A percentile compares a stretch with the other conserved stretches of the same genome.
Conservation (phyloP, 2,797 vertebrate genomes). For the Amniataba percoides region DNA sequence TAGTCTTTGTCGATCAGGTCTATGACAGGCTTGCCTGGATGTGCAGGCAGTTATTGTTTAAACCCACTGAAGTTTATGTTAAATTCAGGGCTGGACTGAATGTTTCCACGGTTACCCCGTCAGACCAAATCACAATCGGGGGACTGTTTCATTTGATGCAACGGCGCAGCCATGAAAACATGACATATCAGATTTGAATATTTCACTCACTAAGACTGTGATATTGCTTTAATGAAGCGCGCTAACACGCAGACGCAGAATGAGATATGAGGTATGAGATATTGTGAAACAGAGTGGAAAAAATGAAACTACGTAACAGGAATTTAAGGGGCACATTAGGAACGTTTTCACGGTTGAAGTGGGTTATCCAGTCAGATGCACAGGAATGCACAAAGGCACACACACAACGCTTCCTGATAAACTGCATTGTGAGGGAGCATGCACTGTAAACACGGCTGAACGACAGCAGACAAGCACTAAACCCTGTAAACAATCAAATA, state of each 20-base stretch:
- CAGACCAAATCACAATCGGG: constrained; percentile 29
- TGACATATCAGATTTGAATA: constrained; percentile 31
- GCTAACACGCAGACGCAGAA: constrained; percentile 33
- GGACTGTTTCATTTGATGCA: constrained; percentile 31
- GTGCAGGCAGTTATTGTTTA: constrained; percentile 8
- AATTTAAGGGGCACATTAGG: constrained; percentile 20
- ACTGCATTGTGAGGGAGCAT: constrained; percentile 30
- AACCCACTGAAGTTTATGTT: constrained; percentile 16
- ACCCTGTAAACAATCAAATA: constrained; percentile 68
- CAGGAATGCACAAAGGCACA: constrained; percentile 12
- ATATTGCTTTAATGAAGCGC: constrained; percentile 42
- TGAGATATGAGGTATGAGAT: constrained; percentile 6
- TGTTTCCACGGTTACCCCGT: constrained; percentile 32
- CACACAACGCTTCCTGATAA: constrained; percentile 28
- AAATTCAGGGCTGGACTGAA: constrained; percentile 13
- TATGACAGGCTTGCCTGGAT: neutral
- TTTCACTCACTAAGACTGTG: constrained; percentile 44
- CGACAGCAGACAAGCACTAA: constrained; percentile 52
- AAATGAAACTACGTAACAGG: neutral
- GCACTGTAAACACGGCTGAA: constrained; percentile 55
- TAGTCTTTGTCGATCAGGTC: neutral
- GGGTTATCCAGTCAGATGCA: constrained; percentile 36
- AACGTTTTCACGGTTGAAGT: constrained; percentile 24
- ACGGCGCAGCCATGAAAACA: constrained; percentile 21
- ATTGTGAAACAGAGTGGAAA: constrained; percentile 36